Base-by-base conservation (phyloP, 2,888 invertebrate species). In the Andrena bucephala region DNA sequence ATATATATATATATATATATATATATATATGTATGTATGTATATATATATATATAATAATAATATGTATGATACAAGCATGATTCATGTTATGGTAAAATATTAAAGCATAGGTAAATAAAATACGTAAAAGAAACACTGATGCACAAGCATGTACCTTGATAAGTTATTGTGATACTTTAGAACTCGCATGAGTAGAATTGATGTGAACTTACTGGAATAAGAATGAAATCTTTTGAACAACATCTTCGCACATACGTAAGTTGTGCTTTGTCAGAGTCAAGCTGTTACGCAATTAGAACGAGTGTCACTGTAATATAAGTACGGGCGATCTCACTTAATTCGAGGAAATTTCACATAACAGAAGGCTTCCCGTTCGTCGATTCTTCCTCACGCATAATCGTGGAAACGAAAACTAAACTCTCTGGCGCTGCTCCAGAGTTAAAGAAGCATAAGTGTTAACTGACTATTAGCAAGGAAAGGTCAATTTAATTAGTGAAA, bases 401-500 rank as follows among this genome's bases (percentile, higher is more conserved):
- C 73, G 77, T 50, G 81, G 76, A 67, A 80, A 82, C 54, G 79
- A 73, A 86, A 84, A 89, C 87, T 89, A 83, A 84, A 69, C 74
- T 36, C 74, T 75, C 74, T 72, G 82, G 69, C 60, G 77, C 68
- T 60, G 81, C 74, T 83, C 77, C 66, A 80, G 36, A 81, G 59
- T 82, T 73, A 62, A 76, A 85, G 74, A 83, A 86, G 71, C 82
- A 71, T 72, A 84, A 88, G 80, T 85, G 86, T 84, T 77, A 84
- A 87, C 83, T 85, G 89, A 76, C 81, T 70, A 81, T 81, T 87
- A 84, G 70, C 77, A 71, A 74, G 83, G 74, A 88, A 86, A 88
- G 90, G 89, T 90, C 90, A 89, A 86, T 83, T 84, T 84, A 84
- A 90, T 90, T 89, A 89, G 82, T 84, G 84, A 85, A 87, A 87